Conservation (phyloP, 2,113 vertebrate genomes). For the Trogon surrucura region DNA sequence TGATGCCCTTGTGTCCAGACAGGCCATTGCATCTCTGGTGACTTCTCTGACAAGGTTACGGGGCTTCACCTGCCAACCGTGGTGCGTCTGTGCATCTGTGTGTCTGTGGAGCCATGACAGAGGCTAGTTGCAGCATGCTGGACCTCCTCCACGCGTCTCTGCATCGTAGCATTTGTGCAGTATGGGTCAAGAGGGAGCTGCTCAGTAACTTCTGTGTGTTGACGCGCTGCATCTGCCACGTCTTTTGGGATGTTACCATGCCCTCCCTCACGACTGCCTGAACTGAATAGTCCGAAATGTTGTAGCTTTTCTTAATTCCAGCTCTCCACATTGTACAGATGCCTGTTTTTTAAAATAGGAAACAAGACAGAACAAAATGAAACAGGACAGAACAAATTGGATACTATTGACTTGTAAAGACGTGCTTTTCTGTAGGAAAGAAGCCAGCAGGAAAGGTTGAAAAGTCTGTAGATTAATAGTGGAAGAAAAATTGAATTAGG, state of each 20-base stretch:
- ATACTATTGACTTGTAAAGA: background rate
- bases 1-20: background rate
- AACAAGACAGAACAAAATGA: background rate
- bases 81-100: background rate
- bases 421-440: background rate
- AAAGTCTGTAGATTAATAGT: background rate
- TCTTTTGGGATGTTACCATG: background rate
- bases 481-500: background rate
- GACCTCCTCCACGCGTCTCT: background rate
- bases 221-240: background rate
- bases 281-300: background rate
- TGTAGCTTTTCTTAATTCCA: background rate
- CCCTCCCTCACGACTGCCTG: background rate
- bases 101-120: background rate
- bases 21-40: background rate
- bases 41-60: background rate
- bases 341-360: background rate
- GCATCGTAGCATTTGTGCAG: background rate
- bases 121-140: rapidly evolving
- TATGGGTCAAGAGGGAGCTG: background rate
- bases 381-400: background rate
- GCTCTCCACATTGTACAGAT: background rate
- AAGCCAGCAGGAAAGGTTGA: background rate
- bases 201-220: background rate
- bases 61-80: background rate